A percentile compares a stretch with the other conserved stretches of the same genome.
phyloP scores from a whole-genome alignment of 2,113 vertebrate species.

The Coryphaenoides rupestris region DNA sequence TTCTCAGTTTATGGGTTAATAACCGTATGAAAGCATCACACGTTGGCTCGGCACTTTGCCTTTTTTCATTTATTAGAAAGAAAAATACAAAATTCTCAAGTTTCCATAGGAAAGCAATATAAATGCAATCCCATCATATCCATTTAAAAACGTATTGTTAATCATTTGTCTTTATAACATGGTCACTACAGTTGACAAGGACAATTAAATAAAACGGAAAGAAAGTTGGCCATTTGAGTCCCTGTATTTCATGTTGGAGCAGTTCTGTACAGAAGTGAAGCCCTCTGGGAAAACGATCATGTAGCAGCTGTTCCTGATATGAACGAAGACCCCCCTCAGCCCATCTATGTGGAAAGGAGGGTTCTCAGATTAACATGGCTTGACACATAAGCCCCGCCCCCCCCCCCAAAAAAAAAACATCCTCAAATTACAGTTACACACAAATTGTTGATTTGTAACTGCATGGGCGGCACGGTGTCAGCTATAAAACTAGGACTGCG shows the following conservation, averaged over 20 bases:
- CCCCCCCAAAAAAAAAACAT: neutral
- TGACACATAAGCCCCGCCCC: neutral
- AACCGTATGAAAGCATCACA: too few species aligned
- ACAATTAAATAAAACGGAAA: constrained; percentile 25
- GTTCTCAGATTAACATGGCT: neutral
- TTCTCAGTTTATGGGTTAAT: too few species aligned
- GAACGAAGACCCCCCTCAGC: constrained; percentile 25
- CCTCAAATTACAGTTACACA: too few species aligned
- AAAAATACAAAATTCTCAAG: constrained; percentile 69
- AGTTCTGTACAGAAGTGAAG: constrained; percentile 49
- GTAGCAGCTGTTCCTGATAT: constrained; percentile 6
- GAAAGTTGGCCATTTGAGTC: constrained; percentile 42
- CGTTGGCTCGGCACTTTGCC: neutral
- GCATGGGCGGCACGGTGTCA: neutral
- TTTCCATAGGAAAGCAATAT: constrained; percentile 94
- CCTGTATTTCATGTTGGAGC: constrained; percentile 31
- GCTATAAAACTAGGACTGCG: neutral
- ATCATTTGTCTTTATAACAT: constrained; percentile 38
- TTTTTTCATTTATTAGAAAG: constrained; percentile 45
- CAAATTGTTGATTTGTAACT: too few species aligned
- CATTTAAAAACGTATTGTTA: constrained; percentile 56
- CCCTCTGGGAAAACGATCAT: constrained; percentile 10
- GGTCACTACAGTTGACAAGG: neutral
- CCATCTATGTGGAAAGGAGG: constrained; percentile 14
- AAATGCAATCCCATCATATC: constrained; percentile 84